A percentile compares a stretch with the other conserved stretches of the same genome.
Evolutionary conservation across 1,140 invertebrate species (phyloP).

Genomic region (Drosophila asahinai): DNA sequence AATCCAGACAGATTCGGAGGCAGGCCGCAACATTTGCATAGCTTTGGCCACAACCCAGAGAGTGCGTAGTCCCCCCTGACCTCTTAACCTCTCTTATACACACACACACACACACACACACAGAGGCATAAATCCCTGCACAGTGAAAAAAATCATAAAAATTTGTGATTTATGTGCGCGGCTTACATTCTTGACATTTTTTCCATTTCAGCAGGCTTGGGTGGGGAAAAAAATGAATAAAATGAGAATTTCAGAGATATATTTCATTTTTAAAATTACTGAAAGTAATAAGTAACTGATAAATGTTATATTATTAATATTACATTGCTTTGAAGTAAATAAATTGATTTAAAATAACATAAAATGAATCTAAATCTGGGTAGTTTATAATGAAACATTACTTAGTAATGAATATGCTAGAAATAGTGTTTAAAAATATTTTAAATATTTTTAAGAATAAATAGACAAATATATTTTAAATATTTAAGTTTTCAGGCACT

Average conservation of each 20-base stretch:
- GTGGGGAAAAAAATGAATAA: background rate
- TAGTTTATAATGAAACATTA: too few species aligned
- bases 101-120: background rate
- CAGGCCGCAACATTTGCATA: slow-evolving; percentile 58
- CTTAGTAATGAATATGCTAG: too few species aligned
- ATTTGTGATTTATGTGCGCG: slow-evolving; percentile 6
- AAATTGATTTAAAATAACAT: too few species aligned
- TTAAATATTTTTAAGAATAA: too few species aligned
- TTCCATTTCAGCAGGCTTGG: background rate
- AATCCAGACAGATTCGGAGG: slow-evolving; percentile 40
- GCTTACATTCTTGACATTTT: slow-evolving; percentile 7
- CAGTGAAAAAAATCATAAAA: slow-evolving; percentile 3
- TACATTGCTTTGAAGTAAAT: too few species aligned
- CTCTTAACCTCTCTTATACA: slow-evolving; percentile 1
- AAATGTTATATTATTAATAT: too few species aligned
- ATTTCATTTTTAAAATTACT: background rate
- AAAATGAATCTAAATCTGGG: too few species aligned
- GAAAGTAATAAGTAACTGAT: too few species aligned
- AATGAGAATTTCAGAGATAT: background rate
- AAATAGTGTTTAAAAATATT: too few species aligned
- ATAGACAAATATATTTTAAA: too few species aligned
- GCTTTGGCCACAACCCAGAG: slow-evolving; percentile 41
- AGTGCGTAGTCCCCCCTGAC: background rate
- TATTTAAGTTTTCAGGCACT: too few species aligned
- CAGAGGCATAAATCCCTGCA: slow-evolving; percentile 11